Conservation (phyloP, 2,113 vertebrate species). For the Zeus faber region DNA sequence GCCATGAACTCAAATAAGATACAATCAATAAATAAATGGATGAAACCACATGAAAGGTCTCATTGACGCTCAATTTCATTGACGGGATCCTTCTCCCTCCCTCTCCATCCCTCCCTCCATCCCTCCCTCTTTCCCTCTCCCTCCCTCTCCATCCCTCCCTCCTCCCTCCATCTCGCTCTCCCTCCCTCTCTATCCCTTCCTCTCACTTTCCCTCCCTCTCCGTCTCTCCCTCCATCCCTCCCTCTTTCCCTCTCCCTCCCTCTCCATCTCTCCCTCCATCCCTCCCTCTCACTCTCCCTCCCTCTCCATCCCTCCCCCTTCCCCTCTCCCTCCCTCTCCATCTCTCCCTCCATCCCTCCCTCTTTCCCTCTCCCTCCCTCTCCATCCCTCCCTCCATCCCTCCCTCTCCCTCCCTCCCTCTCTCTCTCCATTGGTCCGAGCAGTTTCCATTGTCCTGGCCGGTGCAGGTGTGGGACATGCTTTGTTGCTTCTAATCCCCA, state of each 20-base stretch:
- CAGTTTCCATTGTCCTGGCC: conserved; percentile 74
- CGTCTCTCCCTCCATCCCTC: too few relatives aligned
- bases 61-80: conserved; percentile 73
- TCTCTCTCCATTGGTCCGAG: conserved; percentile 64
- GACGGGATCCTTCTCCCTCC: conserved; percentile 43
- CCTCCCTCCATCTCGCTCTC: too few relatives aligned
- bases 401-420: too few relatives aligned
- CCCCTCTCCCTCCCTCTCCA: background rate
- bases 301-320: background rate
- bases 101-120: conserved; percentile 5
- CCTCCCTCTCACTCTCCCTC: background rate
- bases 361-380: background rate
- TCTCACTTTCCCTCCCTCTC: too few relatives aligned
- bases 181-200: too few relatives aligned
- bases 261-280: too few relatives aligned
- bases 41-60: conserved; percentile 61
- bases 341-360: too few relatives aligned
- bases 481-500: conserved; percentile 92
- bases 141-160: background rate
- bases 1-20: too few relatives aligned
- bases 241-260: background rate
- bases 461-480: conserved; percentile 89
- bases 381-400: background rate
- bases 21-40: too few relatives aligned
- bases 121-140: conserved; percentile 4